Evolutionary conservation across 2,888 invertebrate genomes (phyloP), one percentile per base, ranked within the genome.

Genomic region (Drepanosiphum platanoidis): DNA sequence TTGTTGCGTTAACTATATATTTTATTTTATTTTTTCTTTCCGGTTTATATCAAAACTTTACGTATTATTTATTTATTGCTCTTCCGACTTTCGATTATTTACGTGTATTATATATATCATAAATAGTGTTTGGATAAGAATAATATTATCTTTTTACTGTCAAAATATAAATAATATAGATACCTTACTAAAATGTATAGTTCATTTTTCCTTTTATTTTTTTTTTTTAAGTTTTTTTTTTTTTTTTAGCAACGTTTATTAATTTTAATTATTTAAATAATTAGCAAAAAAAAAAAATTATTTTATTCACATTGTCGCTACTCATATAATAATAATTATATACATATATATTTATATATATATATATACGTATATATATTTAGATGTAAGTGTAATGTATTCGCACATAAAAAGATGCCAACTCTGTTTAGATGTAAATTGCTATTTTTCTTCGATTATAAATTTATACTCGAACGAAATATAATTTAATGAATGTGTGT

Each of bases 251-350:
- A 68, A 68, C 42, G 61, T 72, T 72, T 36, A 52, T 82, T 82
- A 4, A 61, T 82, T 72, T 61, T 30, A 22, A 61, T 11, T 8
- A 64, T 61, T 34, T 30, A 39, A 13, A 13, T 36, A 30, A 71
- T 7, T 77, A 39, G 22, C 58, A 75, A 77, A 77, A 30, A 71
- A 13, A 75, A 77, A 77, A 30, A 71, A 13, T 61, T 42, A 39
- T 82, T 82, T 58, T 81, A 81, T 81, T 81, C 80, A 82, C 71
- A n/a, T 82, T 82, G 42, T 61, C 81, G 71, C 81, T 82, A 82
- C 71, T 82, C 72, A 82, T n/a, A n/a, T n/a, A n/a, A n/a, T n/a
- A n/a, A n/a, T n/a, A n/a, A n/a, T n/a, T n/a, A n/a, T 61, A 42
- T 61, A 36, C 52, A 30, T n/a, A 61, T 42, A 42, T 61, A 34